phyloP scores from a whole-genome alignment of 2,797 vertebrate genomes.

The Diglossa cyanea region DNA sequence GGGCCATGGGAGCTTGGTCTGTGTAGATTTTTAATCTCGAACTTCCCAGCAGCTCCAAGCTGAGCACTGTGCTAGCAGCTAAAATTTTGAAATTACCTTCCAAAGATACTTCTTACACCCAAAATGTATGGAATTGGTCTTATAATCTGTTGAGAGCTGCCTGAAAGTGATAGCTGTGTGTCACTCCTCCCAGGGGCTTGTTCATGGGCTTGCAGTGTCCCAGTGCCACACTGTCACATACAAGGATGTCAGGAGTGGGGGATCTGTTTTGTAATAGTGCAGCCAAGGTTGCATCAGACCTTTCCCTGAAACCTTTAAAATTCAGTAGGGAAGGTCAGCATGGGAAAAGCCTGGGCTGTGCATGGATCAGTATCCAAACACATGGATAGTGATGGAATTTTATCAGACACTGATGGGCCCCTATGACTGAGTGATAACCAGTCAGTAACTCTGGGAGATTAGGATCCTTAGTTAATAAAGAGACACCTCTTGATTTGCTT shows the following conservation, averaged over 20 bases:
- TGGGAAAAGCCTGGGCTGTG: background rate
- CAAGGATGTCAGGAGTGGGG: background rate
- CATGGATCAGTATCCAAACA: background rate
- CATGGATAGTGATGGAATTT: background rate
- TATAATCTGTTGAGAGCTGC: background rate
- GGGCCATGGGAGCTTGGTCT: background rate
- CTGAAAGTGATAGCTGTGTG: background rate
- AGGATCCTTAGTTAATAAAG: background rate
- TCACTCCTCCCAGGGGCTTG: background rate
- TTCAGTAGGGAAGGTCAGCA: background rate
- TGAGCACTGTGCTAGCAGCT: background rate
- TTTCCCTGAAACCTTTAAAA: background rate
- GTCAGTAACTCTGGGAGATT: background rate
- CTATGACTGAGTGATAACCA: background rate
- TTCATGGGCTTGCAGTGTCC: background rate
- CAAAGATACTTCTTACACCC: background rate
- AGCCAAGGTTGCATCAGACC: background rate
- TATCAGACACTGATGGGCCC: accelerated
- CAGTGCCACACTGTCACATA: accelerated
- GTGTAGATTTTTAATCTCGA: background rate
- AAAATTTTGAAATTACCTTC: background rate
- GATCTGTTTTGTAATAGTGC: background rate
- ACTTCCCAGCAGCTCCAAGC: background rate
- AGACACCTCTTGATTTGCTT: background rate
- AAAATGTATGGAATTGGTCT: background rate